These are phyloP conservation scores for Plusia festucae DNA, from an alignment of 2,888 invertebrate species.

Conservation along the genomic window DNA sequence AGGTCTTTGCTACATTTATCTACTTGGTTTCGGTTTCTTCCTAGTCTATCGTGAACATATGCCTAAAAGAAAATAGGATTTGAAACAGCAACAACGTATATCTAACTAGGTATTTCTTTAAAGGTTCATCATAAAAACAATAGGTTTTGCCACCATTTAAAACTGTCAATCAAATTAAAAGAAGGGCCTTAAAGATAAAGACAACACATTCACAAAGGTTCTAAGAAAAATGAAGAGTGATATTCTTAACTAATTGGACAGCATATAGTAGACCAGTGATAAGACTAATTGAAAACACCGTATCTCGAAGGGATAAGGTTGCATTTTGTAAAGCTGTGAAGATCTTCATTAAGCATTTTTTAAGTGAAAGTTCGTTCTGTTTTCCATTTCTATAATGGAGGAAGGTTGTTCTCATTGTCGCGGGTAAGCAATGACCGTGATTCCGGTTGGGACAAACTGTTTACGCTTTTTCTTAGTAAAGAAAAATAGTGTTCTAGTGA, in stretches of 20 bases:
- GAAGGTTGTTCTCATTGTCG: conserved; percentile 49
- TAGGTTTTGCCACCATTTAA: not conserved
- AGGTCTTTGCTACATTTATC: no score
- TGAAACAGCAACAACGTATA: no score
- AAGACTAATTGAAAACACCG: no score
- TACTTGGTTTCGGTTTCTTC: no score
- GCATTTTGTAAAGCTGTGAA: not conserved
- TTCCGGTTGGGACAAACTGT: conserved; percentile 44
- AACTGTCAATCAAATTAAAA: not conserved
- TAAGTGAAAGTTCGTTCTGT: conserved; percentile 57
- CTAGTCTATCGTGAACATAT: no score
- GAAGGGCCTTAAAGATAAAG: not conserved
- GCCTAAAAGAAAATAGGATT: no score
- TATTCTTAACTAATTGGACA: not conserved
- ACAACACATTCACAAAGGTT: conserved; percentile 3
- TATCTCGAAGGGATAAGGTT: not conserved
- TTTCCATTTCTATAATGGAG: conserved; percentile 55
- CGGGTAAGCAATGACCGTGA: conserved; percentile 46
- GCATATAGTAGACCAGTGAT: not conserved
- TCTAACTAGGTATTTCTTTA: no score
- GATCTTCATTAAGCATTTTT: conserved; percentile 20
- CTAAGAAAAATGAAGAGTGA: not conserved
- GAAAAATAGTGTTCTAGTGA: not conserved
- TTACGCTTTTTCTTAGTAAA: conserved; percentile 39
- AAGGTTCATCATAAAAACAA: not conserved